Base-by-base conservation (phyloP, 2,113 vertebrate species). In the Psilopogon haemacephalus region DNA sequence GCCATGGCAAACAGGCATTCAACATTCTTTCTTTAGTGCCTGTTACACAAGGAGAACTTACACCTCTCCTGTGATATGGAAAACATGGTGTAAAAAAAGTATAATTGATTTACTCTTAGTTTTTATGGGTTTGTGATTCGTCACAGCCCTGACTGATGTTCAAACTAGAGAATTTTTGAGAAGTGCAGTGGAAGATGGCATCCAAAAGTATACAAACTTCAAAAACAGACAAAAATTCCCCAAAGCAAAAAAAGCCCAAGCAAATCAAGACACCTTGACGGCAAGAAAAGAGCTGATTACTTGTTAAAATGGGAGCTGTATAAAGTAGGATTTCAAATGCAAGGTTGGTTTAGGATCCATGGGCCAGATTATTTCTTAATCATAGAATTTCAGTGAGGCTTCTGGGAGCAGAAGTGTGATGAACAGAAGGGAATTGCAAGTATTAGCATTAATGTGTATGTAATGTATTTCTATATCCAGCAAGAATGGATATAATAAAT, bases 91-190 rank as follows among this genome's bases (percentile, higher is more conserved):
- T 37, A 78, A 44, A 52, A 55, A 50, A 62, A 27, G 6, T 37
- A 8, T 44, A 38, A 46, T 18, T 48, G 38, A 24, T 23, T 69
- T 58, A 30, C 23, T 50, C 35, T 56, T 37, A 55, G 6, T 9
- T 55, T 55, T 68, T 42, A 44, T 38, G 13, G 35, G 18, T 50
- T 42, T 1, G 0, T 60, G 33, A 48, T 78, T 50, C 19, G 52
- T n/a, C 28, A 28, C 12, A 52, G 46, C 4, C 18, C 28, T 1
- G 0, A 35, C 2, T 74, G 73, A 33, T 2, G 1, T 58, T 74
- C n/a, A 63, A 27, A 15, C 12, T 23, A 16, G 32, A 19, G 20
- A 80, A 32, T 44, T 44, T 59, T 46, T 59, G 5, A 84, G 56
- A 44, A 84, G 52, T 27, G 17, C 8, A 37, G 6, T 15, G 40